A percentile compares a stretch with the other conserved stretches of the same genome.
phyloP scores from a whole-genome alignment of 2,113 vertebrate genomes.

The Perognathus longimembris region DNA sequence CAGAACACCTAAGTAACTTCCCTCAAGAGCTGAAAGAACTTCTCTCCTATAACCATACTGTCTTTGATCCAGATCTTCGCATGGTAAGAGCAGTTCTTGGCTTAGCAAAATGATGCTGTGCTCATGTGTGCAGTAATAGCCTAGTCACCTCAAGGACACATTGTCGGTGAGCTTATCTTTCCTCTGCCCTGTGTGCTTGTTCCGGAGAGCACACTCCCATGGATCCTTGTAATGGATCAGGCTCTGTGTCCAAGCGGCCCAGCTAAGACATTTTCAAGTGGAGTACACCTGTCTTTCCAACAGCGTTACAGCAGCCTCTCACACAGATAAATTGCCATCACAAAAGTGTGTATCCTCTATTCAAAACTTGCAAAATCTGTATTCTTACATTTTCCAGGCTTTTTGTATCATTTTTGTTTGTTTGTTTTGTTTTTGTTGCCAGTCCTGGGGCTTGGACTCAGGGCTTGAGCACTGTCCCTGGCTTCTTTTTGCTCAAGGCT shows the following conservation, averaged over 20 bases:
- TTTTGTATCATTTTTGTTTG: background rate
- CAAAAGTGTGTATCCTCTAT: background rate
- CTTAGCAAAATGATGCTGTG: background rate
- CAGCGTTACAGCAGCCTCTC: background rate
- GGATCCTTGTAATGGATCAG: background rate
- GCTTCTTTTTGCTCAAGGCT: too few species aligned
- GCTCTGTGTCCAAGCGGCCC: background rate
- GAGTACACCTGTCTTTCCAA: background rate
- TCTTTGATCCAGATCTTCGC: slow-evolving; percentile 92
- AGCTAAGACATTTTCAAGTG: background rate
- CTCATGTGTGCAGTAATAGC: background rate
- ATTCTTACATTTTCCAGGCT: background rate
- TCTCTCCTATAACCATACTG: slow-evolving; percentile 91
- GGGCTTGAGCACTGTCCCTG: too few species aligned
- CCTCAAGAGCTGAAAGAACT: slow-evolving; percentile 94
- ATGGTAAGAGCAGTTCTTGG: slow-evolving; percentile 88
- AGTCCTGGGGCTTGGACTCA: too few species aligned
- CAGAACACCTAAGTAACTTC: slow-evolving; percentile 90
- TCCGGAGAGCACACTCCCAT: background rate
- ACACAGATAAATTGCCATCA: background rate
- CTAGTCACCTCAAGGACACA: background rate
- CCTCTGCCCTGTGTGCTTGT: background rate
- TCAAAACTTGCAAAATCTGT: slow-evolving; percentile 14
- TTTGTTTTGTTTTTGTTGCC: too few species aligned
- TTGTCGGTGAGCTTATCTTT: background rate